Evolutionary conservation across 1,140 invertebrate species (phyloP).

Genomic region (Procambarus virginalis): DNA sequence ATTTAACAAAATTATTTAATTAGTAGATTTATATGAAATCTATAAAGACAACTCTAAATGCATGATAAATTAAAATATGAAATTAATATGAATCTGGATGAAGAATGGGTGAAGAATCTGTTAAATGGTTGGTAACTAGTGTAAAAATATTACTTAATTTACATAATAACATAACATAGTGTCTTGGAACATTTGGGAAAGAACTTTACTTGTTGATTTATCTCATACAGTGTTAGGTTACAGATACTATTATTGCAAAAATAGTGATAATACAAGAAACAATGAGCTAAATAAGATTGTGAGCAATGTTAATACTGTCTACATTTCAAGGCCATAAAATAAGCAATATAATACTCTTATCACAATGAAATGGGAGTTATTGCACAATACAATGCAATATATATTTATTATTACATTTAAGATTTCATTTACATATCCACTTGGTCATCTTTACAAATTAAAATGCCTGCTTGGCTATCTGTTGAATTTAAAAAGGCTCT

Average conservation of each 20-base stretch:
- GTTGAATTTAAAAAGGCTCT: constrained; percentile 64
- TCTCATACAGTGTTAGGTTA: too few species aligned
- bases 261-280: not conserved
- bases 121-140: too few species aligned
- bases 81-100: too few species aligned
- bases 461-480: constrained; percentile 45
- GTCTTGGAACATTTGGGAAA: too few species aligned
- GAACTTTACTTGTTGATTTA: too few species aligned
- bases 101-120: too few species aligned
- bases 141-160: too few species aligned
- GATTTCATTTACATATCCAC: not conserved
- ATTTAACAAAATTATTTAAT: too few species aligned
- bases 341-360: not conserved
- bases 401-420: not conserved
- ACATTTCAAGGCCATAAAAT: not conserved
- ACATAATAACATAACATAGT: too few species aligned
- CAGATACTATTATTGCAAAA: not conserved
- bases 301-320: not conserved
- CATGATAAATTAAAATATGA: too few species aligned
- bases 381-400: not conserved
- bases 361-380: not conserved
- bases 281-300: not conserved
- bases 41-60: too few species aligned
- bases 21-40: too few species aligned
- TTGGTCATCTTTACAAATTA: not conserved